Base-by-base conservation (phyloP, 2,888 invertebrate genomes). In the Mycalesis mineus region DNA sequence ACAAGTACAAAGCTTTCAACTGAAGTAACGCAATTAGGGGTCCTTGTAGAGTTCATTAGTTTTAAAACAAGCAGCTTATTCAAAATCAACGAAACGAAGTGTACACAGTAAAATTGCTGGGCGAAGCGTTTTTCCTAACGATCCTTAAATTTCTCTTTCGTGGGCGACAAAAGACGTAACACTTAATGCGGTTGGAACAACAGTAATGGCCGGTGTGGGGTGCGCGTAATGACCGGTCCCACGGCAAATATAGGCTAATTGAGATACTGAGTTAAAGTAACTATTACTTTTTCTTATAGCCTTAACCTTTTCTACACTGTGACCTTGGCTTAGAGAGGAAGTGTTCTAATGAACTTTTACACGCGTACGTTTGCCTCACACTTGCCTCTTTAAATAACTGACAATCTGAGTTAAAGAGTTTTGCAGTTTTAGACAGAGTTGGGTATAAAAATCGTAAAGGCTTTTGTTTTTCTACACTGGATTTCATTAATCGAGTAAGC, bases 161-260 rank as follows among this genome's bases (percentile, higher is more conserved):
- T 53, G 49, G 36, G 40, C 50, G 52, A 50, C 42, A 22, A 52
- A 50, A 58, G 56, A 57, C 51, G 49, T 17, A 45, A 55, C 42
- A 52, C 47, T 56, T 61, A 62, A 62, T 57, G 51, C n/a, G 48
- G 57, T 42, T 47, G 31, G 44, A 57, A 48, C 55, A 59, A 41
- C 50, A 44, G 29, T 62, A 62, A 64, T 55, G 45, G 47, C 41
- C 49, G 55, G 50, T 51, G 54, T 48, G 56, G 57, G 57, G 13
- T 58, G 52, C 42, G 54, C 49, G 28, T 55, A 62, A 64, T 55
- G 60, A 59, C 57, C 51, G 48, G 41, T 36, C 51, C 33, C 50
- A 50, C 28, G 48, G 58, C 54, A 59, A 62, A 63, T 62, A 56
- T 36, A 39, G 57, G 50, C 58, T 57, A 62, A 65, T 59, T 54